These are phyloP conservation scores for Liasis olivaceus DNA, from an alignment of 2,797 vertebrate genomes.

Conservation along the genomic window DNA sequence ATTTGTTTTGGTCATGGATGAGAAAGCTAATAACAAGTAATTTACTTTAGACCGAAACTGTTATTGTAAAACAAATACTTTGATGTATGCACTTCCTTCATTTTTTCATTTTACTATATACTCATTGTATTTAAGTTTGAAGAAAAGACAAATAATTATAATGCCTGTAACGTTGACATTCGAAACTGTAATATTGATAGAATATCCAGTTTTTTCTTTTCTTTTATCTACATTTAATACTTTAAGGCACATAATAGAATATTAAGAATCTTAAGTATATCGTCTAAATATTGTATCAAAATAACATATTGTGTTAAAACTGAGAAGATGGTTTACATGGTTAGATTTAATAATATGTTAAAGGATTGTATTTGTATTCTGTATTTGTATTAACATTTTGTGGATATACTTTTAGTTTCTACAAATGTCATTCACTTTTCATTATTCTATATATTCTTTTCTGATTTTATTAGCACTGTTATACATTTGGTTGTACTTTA, in stretches of 20 bases:
- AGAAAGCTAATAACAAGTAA: neutral
- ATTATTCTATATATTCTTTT: no score
- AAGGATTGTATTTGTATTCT: neutral
- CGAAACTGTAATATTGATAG: neutral
- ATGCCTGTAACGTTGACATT: neutral
- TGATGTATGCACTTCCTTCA: neutral
- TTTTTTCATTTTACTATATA: neutral
- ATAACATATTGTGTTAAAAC: neutral
- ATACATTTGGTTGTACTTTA: neutral
- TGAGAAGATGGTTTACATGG: neutral
- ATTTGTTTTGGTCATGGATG: neutral
- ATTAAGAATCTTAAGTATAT: neutral
- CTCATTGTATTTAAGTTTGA: neutral
- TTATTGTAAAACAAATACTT: neutral
- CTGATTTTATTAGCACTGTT: no score
- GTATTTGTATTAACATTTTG: neutral
- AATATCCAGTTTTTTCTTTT: neutral
- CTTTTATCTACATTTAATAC: neutral
- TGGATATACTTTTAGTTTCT: neutral
- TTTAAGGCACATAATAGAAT: neutral
- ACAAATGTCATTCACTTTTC: neutral
- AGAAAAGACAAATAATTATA: neutral
- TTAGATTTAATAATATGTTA: neutral
- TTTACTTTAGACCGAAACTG: neutral
- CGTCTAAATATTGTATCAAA: neutral